phyloP scores from a whole-genome alignment of 92 coral and sea anemone genomes.

The Palythoa grandiflora region DNA sequence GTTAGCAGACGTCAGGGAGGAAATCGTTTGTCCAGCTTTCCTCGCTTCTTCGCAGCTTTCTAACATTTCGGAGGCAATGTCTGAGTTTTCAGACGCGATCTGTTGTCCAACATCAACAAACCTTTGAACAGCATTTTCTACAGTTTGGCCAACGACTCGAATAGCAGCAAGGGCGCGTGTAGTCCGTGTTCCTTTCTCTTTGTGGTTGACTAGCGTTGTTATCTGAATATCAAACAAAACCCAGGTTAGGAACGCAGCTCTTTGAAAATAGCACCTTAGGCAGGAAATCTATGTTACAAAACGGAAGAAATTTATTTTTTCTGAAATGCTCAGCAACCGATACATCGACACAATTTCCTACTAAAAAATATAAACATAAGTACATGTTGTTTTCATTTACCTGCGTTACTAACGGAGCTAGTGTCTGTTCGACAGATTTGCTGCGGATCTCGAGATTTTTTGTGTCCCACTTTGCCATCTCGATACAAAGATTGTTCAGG shows the following conservation, averaged over 20 bases:
- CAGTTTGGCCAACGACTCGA: slow-evolving; percentile 84
- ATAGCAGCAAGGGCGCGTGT: slow-evolving; percentile 81
- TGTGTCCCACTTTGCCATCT: slow-evolving; percentile 93
- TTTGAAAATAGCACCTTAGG: background rate
- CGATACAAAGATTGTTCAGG: slow-evolving; percentile 17
- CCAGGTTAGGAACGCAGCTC: slow-evolving; percentile 12
- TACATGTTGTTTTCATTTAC: slow-evolving; percentile 37
- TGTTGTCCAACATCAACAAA: slow-evolving; percentile 98
- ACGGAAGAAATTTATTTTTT: slow-evolving; percentile 33
- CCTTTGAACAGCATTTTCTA: slow-evolving; percentile 81
- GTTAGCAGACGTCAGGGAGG: slow-evolving; percentile 76
- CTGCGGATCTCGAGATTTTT: slow-evolving; percentile 92
- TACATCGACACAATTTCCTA: background rate
- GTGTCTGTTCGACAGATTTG: slow-evolving; percentile 98
- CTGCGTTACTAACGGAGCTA: slow-evolving; percentile 94
- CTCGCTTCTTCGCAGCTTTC: slow-evolving; percentile 96
- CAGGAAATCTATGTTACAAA: slow-evolving; percentile 34
- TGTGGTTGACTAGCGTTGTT: slow-evolving; percentile 97
- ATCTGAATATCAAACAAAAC: slow-evolving; percentile 65
- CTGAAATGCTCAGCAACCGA: background rate
- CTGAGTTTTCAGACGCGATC: slow-evolving; percentile 92
- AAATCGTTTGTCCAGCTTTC: slow-evolving; percentile 89
- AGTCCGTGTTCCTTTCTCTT: slow-evolving; percentile 78
- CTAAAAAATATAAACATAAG: no score
- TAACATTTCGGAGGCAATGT: slow-evolving; percentile 92